These are phyloP conservation scores for Craniophora ligustri DNA, from an alignment of 2,888 invertebrate species.

Conservation along the genomic window DNA sequence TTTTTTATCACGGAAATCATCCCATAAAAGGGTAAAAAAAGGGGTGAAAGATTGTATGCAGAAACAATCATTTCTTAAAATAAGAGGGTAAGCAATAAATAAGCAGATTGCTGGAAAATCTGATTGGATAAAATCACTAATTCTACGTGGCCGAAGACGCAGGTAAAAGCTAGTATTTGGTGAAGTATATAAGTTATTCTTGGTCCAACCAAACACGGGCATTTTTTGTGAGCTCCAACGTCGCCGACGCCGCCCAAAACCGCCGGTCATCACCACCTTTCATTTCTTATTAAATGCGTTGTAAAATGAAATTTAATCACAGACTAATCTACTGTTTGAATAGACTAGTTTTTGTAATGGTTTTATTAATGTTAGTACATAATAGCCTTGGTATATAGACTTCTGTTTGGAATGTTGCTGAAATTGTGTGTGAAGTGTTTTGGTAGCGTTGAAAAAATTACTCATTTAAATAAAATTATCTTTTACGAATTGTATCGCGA, in stretches of 20 bases:
- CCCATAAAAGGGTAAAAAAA: no score
- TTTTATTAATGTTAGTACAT: slow-evolving; percentile 53
- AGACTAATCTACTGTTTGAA: slow-evolving; percentile 83
- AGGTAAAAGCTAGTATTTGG: slow-evolving; percentile 6
- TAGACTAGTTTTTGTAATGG: slow-evolving; percentile 68
- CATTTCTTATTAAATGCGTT: slow-evolving; percentile 66
- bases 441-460: slow-evolving; percentile 32
- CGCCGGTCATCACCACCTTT: slow-evolving; percentile 73
- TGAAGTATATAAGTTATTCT: slow-evolving; percentile 60
- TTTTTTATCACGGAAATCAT: no score
- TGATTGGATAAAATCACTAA: no score
- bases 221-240: slow-evolving; percentile 62
- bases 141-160: no score
- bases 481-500: no score
- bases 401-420: slow-evolving; percentile 42
- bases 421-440: slow-evolving; percentile 26
- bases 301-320: slow-evolving; percentile 82
- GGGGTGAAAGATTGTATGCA: no score
- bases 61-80: no score
- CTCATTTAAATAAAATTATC: slow-evolving; percentile 18
- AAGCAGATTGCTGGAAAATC: no score
- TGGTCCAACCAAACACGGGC: slow-evolving; percentile 66
- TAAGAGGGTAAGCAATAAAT: no score
- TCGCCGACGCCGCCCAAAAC: slow-evolving; percentile 73
- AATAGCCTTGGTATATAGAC: slow-evolving; percentile 50